Conservation (phyloP, 2,113 vertebrate species). For the Lipophrys pholis region DNA sequence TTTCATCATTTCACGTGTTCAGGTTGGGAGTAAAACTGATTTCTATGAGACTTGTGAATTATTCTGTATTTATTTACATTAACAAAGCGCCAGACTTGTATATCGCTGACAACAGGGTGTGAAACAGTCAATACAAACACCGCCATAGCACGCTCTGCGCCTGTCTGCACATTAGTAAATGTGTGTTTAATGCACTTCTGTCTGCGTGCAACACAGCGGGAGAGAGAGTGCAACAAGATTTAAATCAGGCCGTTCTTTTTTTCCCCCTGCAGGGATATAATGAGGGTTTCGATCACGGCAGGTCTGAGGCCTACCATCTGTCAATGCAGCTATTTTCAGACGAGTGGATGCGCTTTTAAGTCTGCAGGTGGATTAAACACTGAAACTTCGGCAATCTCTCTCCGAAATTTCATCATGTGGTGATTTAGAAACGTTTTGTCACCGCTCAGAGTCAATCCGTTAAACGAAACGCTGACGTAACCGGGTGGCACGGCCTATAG, state of each 20-base stretch:
- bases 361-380: constrained; percentile 27
- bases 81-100: not conserved
- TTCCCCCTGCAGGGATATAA: constrained; percentile 34
- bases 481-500: constrained; percentile 40
- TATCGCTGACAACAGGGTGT: not conserved
- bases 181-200: constrained; percentile 28
- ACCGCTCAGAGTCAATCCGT: constrained; percentile 1
- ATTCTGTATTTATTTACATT: too few relatives aligned
- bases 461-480: constrained; percentile 13
- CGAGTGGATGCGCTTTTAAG: constrained; percentile 16
- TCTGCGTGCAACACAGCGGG: constrained; percentile 34
- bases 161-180: not conserved
- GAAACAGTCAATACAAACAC: constrained; percentile 20
- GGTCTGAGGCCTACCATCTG: constrained; percentile 67
- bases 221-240: constrained; percentile 40
- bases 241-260: constrained; percentile 40
- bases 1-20: too few relatives aligned
- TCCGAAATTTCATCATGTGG: constrained; percentile 17
- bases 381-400: constrained; percentile 8
- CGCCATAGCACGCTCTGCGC: not conserved
- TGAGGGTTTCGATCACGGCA: constrained; percentile 48
- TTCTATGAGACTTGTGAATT: too few relatives aligned
- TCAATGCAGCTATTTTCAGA: constrained; percentile 57
- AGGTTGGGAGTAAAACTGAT: too few relatives aligned
- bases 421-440: constrained; percentile 25